Evolutionary conservation across 1,140 invertebrate genomes (phyloP).

Genomic region (Rhopalosiphum maidis): DNA sequence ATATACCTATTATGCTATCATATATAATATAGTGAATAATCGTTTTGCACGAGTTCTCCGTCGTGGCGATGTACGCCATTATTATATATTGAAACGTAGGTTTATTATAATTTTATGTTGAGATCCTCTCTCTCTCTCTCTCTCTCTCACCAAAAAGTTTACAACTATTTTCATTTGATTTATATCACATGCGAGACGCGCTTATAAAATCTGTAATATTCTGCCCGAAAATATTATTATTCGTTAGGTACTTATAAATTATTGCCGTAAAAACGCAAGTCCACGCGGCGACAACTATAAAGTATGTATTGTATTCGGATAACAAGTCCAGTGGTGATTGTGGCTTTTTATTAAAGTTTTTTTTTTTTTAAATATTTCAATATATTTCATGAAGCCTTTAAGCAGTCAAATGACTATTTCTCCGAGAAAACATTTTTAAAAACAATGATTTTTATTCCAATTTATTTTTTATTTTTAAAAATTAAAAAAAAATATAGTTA

Average conservation of each 20-base stretch:
- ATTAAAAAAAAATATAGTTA: neutral
- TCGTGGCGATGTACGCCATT: neutral
- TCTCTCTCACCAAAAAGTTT: neutral
- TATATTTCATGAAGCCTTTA: neutral
- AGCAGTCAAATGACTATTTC: no score
- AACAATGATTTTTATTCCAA: neutral
- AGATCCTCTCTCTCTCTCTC: neutral
- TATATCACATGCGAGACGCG: neutral
- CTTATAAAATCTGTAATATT: neutral
- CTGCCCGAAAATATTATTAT: neutral
- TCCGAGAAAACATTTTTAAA: neutral
- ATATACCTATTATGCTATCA: neutral
- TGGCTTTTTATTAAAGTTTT: no score
- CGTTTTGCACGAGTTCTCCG: slow-evolving; percentile 9
- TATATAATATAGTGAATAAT: neutral
- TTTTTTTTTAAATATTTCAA: neutral
- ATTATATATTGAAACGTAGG: neutral
- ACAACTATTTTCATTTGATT: neutral
- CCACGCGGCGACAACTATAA: neutral
- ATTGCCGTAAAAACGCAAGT: neutral
- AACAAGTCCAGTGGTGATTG: neutral
- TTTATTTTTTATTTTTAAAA: no score
- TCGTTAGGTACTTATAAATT: neutral
- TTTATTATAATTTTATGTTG: neutral
- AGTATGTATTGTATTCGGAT: neutral